A percentile compares a stretch with the other conserved stretches of the same genome.
Evolutionary conservation across 1,140 invertebrate species (phyloP).

Genomic region (Megalonaias nervosa): DNA sequence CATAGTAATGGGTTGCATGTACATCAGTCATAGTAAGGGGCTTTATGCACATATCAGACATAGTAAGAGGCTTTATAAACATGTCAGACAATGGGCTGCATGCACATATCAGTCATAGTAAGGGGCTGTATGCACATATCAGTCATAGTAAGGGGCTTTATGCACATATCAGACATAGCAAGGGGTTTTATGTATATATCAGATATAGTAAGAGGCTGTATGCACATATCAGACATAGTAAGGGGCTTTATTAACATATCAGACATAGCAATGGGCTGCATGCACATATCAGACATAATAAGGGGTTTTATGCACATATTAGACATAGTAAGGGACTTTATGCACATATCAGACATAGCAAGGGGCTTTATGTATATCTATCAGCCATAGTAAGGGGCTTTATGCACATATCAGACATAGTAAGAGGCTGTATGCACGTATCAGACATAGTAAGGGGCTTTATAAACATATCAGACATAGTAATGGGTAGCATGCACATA

Average conservation of each 20-base stretch:
- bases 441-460: slow-evolving; percentile 84
- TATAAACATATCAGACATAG: slow-evolving; percentile 89
- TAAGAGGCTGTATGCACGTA: slow-evolving; percentile 86
- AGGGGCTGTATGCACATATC: too few species aligned
- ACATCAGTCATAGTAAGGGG: too few species aligned
- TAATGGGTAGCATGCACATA: slow-evolving; percentile 83
- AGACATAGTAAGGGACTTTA: slow-evolving; percentile 72
- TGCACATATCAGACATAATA: slow-evolving; percentile 94
- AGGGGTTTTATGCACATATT: slow-evolving; percentile 91
- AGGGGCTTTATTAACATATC: not conserved
- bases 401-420: slow-evolving; percentile 72
- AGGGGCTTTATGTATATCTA: slow-evolving; percentile 67
- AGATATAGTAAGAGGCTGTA: slow-evolving; percentile 94
- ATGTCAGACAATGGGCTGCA: too few species aligned
- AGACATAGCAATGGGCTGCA: too few species aligned
- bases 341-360: slow-evolving; percentile 92
- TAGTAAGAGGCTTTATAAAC: too few species aligned
- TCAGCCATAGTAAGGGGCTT: slow-evolving; percentile 89
- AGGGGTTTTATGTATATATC: slow-evolving; percentile 83
- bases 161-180: slow-evolving; percentile 92
- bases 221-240: slow-evolving; percentile 70
- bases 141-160: too few species aligned
- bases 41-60: too few species aligned
- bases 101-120: too few species aligned
- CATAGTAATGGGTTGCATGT: slow-evolving; percentile 83